Evolutionary conservation across 2,113 vertebrate species (phyloP).

Genomic region (Fulica atra): DNA sequence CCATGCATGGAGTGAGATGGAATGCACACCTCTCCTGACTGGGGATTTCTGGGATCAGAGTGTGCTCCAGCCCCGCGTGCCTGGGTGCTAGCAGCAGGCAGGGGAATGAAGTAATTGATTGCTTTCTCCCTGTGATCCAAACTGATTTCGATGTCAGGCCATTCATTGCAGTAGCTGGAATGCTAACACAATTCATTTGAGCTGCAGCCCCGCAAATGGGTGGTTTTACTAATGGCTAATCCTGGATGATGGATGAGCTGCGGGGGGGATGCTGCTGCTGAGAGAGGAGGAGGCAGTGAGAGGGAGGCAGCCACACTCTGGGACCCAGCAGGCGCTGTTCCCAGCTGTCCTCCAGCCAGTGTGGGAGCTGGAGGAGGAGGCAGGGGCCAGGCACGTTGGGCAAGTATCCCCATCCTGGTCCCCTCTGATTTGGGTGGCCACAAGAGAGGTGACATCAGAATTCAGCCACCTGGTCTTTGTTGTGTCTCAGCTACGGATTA

Average conservation of each 20-base stretch:
- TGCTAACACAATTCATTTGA: conserved; percentile 70
- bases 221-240: conserved; percentile 72
- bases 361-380: not conserved
- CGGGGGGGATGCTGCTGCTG: conserved; percentile 60
- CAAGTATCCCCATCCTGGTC: rapidly evolving
- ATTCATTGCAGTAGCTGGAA: conserved; percentile 65
- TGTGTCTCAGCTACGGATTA: not conserved
- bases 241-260: conserved; percentile 66
- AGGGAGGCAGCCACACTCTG: conserved; percentile 20
- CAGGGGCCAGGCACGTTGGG: not conserved
- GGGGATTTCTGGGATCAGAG: not conserved
- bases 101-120: conserved; percentile 70
- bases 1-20: not conserved
- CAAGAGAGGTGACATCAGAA: not conserved
- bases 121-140: conserved; percentile 59
- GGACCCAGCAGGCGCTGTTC: not conserved
- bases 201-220: conserved; percentile 63
- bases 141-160: conserved; percentile 68
- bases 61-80: not conserved
- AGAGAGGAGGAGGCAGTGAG: conserved; percentile 55
- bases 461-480: not conserved
- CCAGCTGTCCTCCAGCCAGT: not conserved
- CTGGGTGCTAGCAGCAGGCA: conserved; percentile 41
- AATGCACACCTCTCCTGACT: not conserved
- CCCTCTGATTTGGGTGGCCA: not conserved